Base-by-base conservation (phyloP, 2,888 invertebrate species). In the Scrobipalpa costella region DNA sequence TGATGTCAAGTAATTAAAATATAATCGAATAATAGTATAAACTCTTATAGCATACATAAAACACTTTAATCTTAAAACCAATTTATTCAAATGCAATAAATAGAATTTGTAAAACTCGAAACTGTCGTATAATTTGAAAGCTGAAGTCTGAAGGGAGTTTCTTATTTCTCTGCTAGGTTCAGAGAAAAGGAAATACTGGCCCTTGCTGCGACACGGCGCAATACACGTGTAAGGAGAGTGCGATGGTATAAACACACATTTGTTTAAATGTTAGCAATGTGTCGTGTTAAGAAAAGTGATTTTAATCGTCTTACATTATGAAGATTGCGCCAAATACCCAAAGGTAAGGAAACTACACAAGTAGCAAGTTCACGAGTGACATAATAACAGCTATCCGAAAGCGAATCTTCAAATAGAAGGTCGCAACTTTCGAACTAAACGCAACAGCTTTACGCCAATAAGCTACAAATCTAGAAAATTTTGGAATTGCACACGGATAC, bases 111-210 rank as follows among this genome's bases (percentile, higher is more conserved):
- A 61, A 61, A 69, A 64, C 61, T 67, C 65, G 33, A 69, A 72
- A 69, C 63, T 67, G 55, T 65, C 62, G 67, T 68, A 69, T 50
- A 50, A 55, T 34, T 55, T 65, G 21, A 60, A 57, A 58, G 34
- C 47, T 63, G 7, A 67, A 66, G 33, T 61, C 64, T 63, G 67
- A 69, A 66, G 85, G 86, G 76, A 80, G 89, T 81, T 91, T 90
- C 90, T 77, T 80, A 83, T 90, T 73, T 84, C 90, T 91, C 90
- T 91, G 90, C 90, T 90, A 60, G 62, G 69, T 65, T 78, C 90
- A 90, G 90, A 90, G 90, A 83, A 81, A 88, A 84, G 80, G 88
- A 90, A n/a, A 91, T 80, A 73, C 84, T 73, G 69, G 73, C 85
- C 86, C 80, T 76, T 69, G 71, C 69, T 71, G 68, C 68, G 63